These are phyloP conservation scores for Rhinopomastus cyanomelas DNA, from an alignment of 2,113 vertebrate species.

Conservation along the genomic window DNA sequence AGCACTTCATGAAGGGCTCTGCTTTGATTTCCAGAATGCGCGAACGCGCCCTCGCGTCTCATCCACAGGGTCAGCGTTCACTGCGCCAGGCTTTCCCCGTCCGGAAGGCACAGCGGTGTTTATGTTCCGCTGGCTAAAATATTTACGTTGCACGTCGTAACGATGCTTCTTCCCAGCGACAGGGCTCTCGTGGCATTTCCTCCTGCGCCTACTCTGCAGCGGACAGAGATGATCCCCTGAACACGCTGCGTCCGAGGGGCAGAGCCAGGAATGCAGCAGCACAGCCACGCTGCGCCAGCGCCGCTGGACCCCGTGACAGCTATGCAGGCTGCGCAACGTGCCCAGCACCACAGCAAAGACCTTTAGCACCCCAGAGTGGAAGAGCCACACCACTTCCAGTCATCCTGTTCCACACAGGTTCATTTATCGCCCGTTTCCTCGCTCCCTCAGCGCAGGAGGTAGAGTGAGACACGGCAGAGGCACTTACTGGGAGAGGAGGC, in stretches of 20 bases:
- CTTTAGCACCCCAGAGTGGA: background rate
- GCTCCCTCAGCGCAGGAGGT: rapidly evolving
- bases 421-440: background rate
- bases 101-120: constrained; percentile 44
- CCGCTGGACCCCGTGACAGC: background rate
- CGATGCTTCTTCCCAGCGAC: constrained; percentile 40
- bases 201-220: constrained; percentile 16
- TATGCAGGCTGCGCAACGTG: background rate
- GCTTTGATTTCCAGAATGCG: constrained; percentile 59
- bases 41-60: constrained; percentile 50
- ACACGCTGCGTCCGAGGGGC: too few species aligned
- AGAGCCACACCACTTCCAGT: background rate
- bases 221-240: constrained; percentile 47
- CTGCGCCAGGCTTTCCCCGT: constrained; percentile 42
- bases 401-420: background rate
- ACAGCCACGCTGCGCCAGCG: background rate
- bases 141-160: constrained; percentile 64
- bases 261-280: constrained; percentile 12
- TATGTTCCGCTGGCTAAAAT: constrained; percentile 61
- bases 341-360: background rate
- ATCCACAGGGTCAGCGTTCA: too few species aligned
- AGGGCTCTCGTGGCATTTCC: constrained; percentile 58
- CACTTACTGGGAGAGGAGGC: background rate
- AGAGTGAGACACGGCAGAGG: background rate
- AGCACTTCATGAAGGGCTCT: constrained; percentile 45